Percentiles rank a stretch among this genome's conserved stretches.
Conservation (phyloP, 2,888 invertebrate species). For the Pelosia muscerda region DNA sequence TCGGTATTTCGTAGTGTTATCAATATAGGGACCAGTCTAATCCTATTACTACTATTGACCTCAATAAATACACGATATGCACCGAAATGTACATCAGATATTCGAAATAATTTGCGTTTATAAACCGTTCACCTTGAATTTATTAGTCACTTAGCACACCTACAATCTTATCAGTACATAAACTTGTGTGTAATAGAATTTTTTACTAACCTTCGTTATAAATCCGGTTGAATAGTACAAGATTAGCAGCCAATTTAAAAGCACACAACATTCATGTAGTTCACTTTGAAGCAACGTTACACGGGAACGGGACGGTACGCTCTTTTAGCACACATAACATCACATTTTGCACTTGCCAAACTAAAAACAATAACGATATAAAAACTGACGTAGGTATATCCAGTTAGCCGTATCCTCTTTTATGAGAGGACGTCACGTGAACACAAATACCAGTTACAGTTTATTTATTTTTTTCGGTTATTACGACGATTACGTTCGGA, state of each 20-base stretch:
- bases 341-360: slow-evolving; percentile 84
- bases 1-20: slow-evolving; percentile 19
- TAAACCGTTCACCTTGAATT: slow-evolving; percentile 54
- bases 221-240: slow-evolving; percentile 59
- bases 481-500: slow-evolving; percentile 74
- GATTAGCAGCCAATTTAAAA: slow-evolving; percentile 74
- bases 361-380: slow-evolving; percentile 68
- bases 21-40: slow-evolving; percentile 37
- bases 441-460: slow-evolving; percentile 70
- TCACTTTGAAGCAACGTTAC: slow-evolving; percentile 81
- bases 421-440: slow-evolving; percentile 61
- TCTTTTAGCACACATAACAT: slow-evolving; percentile 81
- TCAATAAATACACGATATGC: slow-evolving; percentile 45
- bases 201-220: slow-evolving; percentile 63
- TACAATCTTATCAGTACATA: slow-evolving; percentile 50
- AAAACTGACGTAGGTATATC: slow-evolving; percentile 68
- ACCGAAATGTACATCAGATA: slow-evolving; percentile 49
- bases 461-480: slow-evolving; percentile 67
- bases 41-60: slow-evolving; percentile 37
- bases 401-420: slow-evolving; percentile 63
- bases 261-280: slow-evolving; percentile 80
- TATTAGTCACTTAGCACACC: slow-evolving; percentile 55
- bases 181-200: slow-evolving; percentile 28
- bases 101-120: slow-evolving; percentile 42
- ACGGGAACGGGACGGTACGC: slow-evolving; percentile 79